Evolutionary conservation across 2,888 invertebrate species (phyloP).

Genomic region (Dynastes grantii): DNA sequence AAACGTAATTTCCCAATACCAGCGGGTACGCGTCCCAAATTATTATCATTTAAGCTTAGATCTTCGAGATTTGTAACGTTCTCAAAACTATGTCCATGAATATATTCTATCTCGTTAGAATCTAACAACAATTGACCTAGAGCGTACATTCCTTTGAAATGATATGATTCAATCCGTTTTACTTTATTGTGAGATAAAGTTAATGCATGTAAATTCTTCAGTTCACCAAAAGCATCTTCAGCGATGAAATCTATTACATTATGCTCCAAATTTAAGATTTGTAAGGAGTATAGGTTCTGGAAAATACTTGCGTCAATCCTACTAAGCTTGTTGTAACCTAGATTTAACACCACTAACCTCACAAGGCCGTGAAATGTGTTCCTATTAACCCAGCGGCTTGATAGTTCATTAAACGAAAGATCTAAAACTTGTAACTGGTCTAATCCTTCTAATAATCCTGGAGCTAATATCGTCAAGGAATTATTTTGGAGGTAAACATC

Average conservation of each 20-base stretch:
- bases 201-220: conserved; percentile 84
- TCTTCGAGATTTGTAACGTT: conserved; percentile 87
- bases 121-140: conserved; percentile 83
- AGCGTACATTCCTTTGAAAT: conserved; percentile 83
- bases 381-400: conserved; percentile 84
- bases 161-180: conserved; percentile 78
- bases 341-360: conserved; percentile 82
- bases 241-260: conserved; percentile 81
- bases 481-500: conserved; percentile 86
- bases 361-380: conserved; percentile 85
- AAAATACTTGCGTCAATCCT: conserved; percentile 82
- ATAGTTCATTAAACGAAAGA: conserved; percentile 82
- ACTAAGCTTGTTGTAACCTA: conserved; percentile 82
- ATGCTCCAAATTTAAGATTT: conserved; percentile 82
- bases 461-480: conserved; percentile 82
- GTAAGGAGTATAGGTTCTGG: conserved; percentile 82
- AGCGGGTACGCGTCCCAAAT: conserved; percentile 79
- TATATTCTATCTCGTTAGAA: conserved; percentile 80
- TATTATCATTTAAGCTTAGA: conserved; percentile 83
- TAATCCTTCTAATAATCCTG: conserved; percentile 82
- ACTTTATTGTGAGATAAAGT: conserved; percentile 83
- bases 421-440: conserved; percentile 83
- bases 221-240: conserved; percentile 82
- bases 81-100: conserved; percentile 82
- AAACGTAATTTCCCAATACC: conserved; percentile 81